Evolutionary conservation across 2,113 vertebrate genomes (phyloP), one percentile per base, ranked within the genome.

Genomic region (Eurystomus gularis): DNA sequence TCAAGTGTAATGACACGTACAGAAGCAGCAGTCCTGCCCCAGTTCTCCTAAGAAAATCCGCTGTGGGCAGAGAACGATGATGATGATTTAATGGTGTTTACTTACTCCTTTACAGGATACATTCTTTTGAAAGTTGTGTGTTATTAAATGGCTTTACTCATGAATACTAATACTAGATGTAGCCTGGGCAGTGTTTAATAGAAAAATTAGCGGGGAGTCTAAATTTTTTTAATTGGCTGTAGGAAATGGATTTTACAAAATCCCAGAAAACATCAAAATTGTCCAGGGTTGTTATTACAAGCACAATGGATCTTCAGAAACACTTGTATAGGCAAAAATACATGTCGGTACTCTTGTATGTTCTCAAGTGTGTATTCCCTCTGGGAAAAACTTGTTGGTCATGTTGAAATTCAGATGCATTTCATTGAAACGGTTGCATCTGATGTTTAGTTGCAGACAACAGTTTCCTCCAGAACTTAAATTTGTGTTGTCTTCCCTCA

Each of bases 1-100:
- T 98, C 99, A 98, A 99, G 99, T 99, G 99, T 99, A 99, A 99
- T 99, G 99, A 99, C 99, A 99, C 99, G 99, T 98, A 99, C 98
- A 99, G 98, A 99, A 99, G 98, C 98, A 98, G 98, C 98, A 98
- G 98, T 98, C 98, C 98, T 98, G 98, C 98, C 98, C 98, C 98
- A 98, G 98, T 98, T 98, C 98, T 98, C 98, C 98, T 98, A 98
- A 98, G 98, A 98, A 98, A 98, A 98, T 97, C 98, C 96, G 98
- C 99, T 99, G 98, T 99, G 98, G 98, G 98, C 99, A 98, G 98
- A 98, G 98, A 98, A 90, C 98, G 97, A 98, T 98, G 97, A 98
- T 98, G 97, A 97, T 97, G 98, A 98, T 98, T 98, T 98, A 98
- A 98, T 98, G 97, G 98, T 98, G 98, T 98, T 99, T 98, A 98